Evolutionary conservation across 1,140 invertebrate genomes (phyloP).

Genomic region (Reticulitermes speratus): DNA sequence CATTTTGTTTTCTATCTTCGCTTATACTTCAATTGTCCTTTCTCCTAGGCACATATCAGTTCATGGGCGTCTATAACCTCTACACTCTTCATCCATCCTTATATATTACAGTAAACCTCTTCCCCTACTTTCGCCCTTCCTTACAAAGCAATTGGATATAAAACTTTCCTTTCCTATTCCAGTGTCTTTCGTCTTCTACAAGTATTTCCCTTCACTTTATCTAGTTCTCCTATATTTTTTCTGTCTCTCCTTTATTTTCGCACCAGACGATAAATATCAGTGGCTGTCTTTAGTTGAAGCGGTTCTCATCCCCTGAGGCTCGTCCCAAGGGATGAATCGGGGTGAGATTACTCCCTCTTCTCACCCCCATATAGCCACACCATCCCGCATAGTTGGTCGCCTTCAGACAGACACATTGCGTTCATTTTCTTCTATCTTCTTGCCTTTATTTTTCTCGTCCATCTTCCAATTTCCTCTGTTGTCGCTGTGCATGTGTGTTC

Average conservation of each 20-base stretch:
- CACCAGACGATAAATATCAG: conserved; percentile 11
- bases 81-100: conserved; percentile 9
- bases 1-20: not conserved
- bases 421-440: conserved; percentile 17
- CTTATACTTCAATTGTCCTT: not conserved
- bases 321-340: conserved; percentile 1
- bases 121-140: not conserved
- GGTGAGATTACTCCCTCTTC: not conserved
- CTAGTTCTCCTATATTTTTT: conserved; percentile 5
- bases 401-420: not conserved
- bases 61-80: not conserved
- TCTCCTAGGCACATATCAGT: not conserved
- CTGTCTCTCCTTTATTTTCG: conserved; percentile 15
- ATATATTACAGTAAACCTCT: conserved; percentile 19
- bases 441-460: conserved; percentile 4
- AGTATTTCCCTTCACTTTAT: conserved; percentile 13
- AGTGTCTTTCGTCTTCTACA: not conserved
- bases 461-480: conserved; percentile 7
- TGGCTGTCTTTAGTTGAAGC: conserved; percentile 14
- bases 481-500: conserved; percentile 9
- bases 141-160: conserved; percentile 9
- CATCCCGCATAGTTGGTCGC: conserved; percentile 9
- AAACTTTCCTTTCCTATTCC: conserved; percentile 2
- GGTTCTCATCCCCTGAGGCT: conserved; percentile 12
- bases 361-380: not conserved